phyloP scores from a whole-genome alignment of 1,140 invertebrate species.

The Lucilia sericata region DNA sequence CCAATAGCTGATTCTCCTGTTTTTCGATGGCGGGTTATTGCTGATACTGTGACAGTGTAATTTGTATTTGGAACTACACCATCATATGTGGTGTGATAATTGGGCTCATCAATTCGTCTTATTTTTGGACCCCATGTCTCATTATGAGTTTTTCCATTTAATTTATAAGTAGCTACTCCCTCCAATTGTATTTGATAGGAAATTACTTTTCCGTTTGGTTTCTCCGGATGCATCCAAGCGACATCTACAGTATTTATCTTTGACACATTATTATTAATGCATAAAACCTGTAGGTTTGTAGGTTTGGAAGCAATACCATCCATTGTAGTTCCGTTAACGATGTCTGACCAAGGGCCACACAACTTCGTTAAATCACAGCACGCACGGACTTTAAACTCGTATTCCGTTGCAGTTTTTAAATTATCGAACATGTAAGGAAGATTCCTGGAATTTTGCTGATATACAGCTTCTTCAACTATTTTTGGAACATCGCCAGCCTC shows the following conservation, averaged over 20 bases:
- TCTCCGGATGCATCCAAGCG: slow-evolving; percentile 77
- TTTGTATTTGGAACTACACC: slow-evolving; percentile 82
- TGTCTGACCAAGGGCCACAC: slow-evolving; percentile 81
- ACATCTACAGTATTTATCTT: slow-evolving; percentile 74
- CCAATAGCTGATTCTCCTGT: slow-evolving; percentile 75
- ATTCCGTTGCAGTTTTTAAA: slow-evolving; percentile 80
- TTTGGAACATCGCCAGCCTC: slow-evolving; percentile 72
- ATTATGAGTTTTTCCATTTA: slow-evolving; percentile 70
- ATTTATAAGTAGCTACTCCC: slow-evolving; percentile 73
- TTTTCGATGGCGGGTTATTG: slow-evolving; percentile 78
- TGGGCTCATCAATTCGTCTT: slow-evolving; percentile 71
- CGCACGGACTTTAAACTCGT: slow-evolving; percentile 80
- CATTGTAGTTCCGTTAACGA: slow-evolving; percentile 82
- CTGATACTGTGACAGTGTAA: slow-evolving; percentile 79
- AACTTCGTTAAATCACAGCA: slow-evolving; percentile 81
- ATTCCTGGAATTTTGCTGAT: slow-evolving; percentile 74
- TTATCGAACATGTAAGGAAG: slow-evolving; percentile 81
- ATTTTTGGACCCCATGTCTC: slow-evolving; percentile 73
- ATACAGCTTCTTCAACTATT: slow-evolving; percentile 73
- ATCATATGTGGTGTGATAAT: slow-evolving; percentile 59
- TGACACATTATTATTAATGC: slow-evolving; percentile 76
- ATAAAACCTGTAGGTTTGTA: slow-evolving; percentile 72
- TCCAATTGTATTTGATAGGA: slow-evolving; percentile 71
- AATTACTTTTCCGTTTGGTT: slow-evolving; percentile 81
- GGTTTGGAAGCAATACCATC: slow-evolving; percentile 78